Percentiles rank a stretch among this genome's conserved stretches.
Conservation (phyloP, 53 echinoderm and acorn worm genomes). For the Holothuria leucospilota region DNA sequence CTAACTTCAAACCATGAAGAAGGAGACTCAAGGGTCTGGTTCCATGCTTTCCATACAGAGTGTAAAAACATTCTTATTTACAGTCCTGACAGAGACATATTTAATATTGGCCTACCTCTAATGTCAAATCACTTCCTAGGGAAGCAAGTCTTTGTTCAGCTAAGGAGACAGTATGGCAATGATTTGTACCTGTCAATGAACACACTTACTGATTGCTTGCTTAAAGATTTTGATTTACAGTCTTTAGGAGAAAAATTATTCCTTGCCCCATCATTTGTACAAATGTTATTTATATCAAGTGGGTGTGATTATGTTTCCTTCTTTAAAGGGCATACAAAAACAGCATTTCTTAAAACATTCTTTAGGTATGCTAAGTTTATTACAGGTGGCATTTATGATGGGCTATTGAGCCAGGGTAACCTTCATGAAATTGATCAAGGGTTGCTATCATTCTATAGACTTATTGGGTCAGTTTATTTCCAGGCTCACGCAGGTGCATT, state of each 20-base stretch:
- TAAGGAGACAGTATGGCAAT: not conserved
- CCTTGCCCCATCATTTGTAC: not conserved
- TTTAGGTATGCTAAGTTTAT: conserved; percentile 4
- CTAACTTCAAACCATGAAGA: conserved; percentile 12
- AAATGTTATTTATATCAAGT: conserved; percentile 22
- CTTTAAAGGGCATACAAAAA: conserved; percentile 22
- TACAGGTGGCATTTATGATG: not conserved
- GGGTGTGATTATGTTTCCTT: conserved; percentile 30
- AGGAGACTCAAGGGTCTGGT: conserved; percentile 32
- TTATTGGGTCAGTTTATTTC: conserved; percentile 24
- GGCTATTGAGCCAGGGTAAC: not conserved
- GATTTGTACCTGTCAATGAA: not conserved
- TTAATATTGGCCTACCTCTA: conserved; percentile 58
- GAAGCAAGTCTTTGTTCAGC: not conserved
- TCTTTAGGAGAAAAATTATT: not conserved
- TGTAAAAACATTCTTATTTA: conserved; percentile 41
- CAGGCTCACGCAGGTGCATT: conserved; percentile 5
- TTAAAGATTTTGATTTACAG: conserved; percentile 7
- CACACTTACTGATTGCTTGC: not conserved
- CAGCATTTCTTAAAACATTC: not conserved
- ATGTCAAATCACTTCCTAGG: not conserved
- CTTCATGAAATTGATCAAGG: not conserved
- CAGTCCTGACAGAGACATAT: conserved; percentile 55
- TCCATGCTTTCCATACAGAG: not conserved
- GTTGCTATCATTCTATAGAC: not conserved